phyloP scores from a whole-genome alignment of 2,113 vertebrate genomes.

The Pelecanus crispus region DNA sequence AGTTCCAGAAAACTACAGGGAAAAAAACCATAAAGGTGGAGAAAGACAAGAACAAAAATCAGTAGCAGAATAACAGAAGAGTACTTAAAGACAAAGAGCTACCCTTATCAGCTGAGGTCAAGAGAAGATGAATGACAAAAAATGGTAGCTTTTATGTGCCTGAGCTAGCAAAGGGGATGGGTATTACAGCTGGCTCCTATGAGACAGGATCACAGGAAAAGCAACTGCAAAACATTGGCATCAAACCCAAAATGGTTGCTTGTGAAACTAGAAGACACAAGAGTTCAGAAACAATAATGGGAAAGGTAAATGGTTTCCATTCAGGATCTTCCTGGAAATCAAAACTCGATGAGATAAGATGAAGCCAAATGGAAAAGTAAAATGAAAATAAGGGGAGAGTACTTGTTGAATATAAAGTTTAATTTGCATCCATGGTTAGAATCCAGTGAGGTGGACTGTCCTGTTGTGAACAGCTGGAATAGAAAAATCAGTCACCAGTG shows the following conservation, averaged over 20 bases:
- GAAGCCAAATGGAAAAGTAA: constrained; percentile 24
- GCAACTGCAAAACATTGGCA: neutral
- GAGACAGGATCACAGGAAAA: neutral
- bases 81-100: neutral
- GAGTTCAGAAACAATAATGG: neutral
- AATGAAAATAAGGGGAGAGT: constrained; percentile 28
- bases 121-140: constrained; percentile 42
- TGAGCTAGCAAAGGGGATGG: neutral
- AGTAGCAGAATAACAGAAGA: constrained; percentile 18
- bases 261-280: neutral
- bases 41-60: constrained; percentile 48
- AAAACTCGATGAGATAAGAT: neutral
- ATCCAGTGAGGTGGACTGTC: constrained; percentile 68
- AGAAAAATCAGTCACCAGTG: neutral
- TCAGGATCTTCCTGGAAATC: neutral
- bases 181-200: neutral
- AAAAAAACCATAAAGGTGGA: neutral
- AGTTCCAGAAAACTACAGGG: constrained; percentile 48
- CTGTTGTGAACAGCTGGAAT: neutral
- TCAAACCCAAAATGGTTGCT: neutral
- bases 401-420: constrained; percentile 74
- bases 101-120: constrained; percentile 39
- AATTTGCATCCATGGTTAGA: constrained; percentile 78
- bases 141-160: constrained; percentile 70
- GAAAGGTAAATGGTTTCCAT: neutral